These are phyloP conservation scores for Apaloderma vittatum DNA, from an alignment of 2,113 vertebrate genomes.

Conservation along the genomic window DNA sequence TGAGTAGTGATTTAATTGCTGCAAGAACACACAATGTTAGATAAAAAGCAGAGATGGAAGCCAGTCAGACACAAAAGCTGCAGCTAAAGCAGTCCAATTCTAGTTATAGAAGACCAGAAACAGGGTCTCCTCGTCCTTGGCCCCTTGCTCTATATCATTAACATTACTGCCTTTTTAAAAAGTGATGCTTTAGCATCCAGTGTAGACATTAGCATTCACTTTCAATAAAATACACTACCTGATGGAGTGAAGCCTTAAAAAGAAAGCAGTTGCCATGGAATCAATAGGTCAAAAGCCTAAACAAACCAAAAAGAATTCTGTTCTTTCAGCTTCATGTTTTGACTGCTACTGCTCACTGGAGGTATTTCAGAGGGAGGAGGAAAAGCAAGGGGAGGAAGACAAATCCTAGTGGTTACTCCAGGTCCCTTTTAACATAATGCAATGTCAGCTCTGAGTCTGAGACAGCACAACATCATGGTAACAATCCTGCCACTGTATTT, in stretches of 20 bases:
- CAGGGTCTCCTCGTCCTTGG: neutral
- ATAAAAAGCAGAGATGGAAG: constrained; percentile 4
- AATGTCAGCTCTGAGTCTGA: constrained; percentile 5
- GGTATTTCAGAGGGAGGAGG: neutral
- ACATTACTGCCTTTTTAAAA: neutral
- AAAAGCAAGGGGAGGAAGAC: neutral
- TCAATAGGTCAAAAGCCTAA: constrained; percentile 32
- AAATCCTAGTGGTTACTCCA: neutral
- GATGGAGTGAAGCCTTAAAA: neutral
- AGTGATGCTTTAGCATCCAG: neutral
- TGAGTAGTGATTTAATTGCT: neutral
- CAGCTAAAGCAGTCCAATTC: neutral
- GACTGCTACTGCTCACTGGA: neutral
- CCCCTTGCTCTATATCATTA: neutral
- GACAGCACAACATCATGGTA: neutral
- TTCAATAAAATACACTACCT: neutral
- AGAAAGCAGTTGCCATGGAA: constrained; percentile 48
- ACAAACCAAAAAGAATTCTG: neutral
- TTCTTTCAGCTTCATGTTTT: neutral
- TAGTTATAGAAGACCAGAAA: neutral
- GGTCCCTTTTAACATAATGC: neutral
- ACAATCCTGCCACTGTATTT: neutral
- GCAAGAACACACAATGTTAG: neutral
- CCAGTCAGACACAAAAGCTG: neutral
- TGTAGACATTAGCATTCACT: neutral